These are phyloP conservation scores for Neomonachus schauinslandi DNA, from an alignment of 2,113 vertebrate genomes.

Conservation along the genomic window DNA sequence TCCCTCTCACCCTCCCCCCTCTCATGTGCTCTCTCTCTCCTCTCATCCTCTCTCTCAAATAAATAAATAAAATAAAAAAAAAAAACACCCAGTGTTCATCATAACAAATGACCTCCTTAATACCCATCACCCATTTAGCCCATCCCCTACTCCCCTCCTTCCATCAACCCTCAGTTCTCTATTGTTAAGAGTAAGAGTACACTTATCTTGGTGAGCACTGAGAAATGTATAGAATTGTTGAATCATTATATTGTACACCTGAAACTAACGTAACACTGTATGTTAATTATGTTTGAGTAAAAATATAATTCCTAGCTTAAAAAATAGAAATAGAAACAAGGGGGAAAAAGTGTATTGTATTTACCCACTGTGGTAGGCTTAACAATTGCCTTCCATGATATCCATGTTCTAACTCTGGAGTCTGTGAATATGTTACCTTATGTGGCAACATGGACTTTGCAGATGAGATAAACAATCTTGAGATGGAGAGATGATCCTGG, in stretches of 20 bases:
- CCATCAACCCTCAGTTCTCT: not conserved
- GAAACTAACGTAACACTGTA: not conserved
- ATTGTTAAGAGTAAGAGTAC: not conserved
- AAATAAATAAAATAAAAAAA: no score
- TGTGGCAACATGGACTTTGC: not conserved
- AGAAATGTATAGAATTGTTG: not conserved
- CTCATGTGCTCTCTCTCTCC: no score
- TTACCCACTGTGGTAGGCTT: not conserved
- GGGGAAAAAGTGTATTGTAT: not conserved
- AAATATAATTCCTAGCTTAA: not conserved
- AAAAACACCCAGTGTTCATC: not conserved
- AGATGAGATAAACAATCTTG: not conserved
- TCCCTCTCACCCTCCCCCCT: no score
- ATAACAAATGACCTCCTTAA: not conserved
- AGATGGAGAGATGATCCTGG: not conserved
- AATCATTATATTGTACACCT: not conserved
- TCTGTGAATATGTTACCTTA: not conserved
- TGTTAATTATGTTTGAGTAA: not conserved
- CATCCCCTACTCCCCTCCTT: not conserved
- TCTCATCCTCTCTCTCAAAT: no score
- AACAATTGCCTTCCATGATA: not conserved
- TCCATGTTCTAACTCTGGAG: not conserved
- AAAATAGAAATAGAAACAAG: not conserved
- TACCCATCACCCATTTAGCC: not conserved
- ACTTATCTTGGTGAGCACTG: no score